Evolutionary conservation across 2,797 vertebrate genomes (phyloP).

Genomic region (Crenichthys baileyi): DNA sequence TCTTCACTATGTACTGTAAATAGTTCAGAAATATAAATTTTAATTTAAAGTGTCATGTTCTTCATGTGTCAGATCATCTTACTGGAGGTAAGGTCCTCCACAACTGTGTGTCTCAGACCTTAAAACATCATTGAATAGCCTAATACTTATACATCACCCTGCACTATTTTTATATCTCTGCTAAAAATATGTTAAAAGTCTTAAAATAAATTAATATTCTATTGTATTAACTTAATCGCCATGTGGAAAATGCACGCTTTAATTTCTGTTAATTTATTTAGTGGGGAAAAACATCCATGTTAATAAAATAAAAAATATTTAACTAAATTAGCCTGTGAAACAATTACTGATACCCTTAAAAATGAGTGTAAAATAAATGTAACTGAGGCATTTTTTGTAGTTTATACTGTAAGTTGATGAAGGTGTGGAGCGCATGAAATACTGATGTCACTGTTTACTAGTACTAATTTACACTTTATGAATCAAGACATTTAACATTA

Average conservation of each 20-base stretch:
- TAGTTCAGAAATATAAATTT: background rate
- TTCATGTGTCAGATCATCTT: slow-evolving; percentile 6
- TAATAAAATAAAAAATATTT: background rate
- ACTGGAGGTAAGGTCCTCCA: background rate
- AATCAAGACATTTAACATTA: too few species aligned
- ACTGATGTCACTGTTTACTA: background rate
- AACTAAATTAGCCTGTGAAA: background rate
- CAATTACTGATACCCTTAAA: background rate
- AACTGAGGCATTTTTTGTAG: background rate
- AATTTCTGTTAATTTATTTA: too few species aligned
- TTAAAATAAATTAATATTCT: too few species aligned
- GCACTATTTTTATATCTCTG: background rate
- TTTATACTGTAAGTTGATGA: background rate
- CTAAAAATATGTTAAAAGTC: too few species aligned
- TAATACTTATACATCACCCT: background rate
- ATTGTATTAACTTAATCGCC: too few species aligned
- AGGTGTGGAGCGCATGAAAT: background rate
- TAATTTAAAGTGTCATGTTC: slow-evolving; percentile 12
- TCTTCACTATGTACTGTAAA: slow-evolving; percentile 13
- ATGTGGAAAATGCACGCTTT: too few species aligned
- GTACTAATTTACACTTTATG: background rate
- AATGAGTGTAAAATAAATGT: background rate
- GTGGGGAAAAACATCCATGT: too few species aligned
- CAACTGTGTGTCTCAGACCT: background rate
- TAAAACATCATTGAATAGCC: background rate